Conservation (phyloP, 2,113 vertebrate genomes). For the Anolis carolinensis region DNA sequence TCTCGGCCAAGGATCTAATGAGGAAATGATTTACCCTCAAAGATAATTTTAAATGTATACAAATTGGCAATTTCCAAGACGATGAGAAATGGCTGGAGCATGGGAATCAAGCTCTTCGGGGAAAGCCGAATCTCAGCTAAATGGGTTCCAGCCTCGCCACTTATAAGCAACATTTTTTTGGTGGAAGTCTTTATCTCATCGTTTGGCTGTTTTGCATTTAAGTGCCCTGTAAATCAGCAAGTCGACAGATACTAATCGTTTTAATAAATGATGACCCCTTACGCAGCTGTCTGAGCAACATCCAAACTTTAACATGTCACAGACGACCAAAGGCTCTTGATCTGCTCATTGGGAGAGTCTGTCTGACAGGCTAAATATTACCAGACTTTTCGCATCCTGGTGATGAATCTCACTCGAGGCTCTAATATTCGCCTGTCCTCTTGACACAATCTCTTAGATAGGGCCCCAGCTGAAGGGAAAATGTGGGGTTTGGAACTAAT, state of each 20-base stretch:
- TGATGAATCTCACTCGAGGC: neutral
- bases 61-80: constrained; percentile 45
- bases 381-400: constrained; percentile 53
- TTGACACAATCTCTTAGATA: constrained; percentile 44
- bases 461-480: neutral
- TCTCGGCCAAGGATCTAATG: too few relatives aligned
- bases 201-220: neutral
- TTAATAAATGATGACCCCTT: constrained; percentile 50
- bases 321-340: constrained; percentile 44
- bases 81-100: constrained; percentile 28
- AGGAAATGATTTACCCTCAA: constrained; percentile 13
- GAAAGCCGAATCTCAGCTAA: neutral
- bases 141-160: constrained; percentile 35
- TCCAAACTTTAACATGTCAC: constrained; percentile 45
- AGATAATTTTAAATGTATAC: constrained; percentile 14
- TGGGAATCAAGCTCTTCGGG: constrained; percentile 2
- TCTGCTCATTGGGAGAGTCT: constrained; percentile 52
- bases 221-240: constrained; percentile 36
- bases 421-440: constrained; percentile 51
- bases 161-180: neutral
- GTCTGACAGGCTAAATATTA: constrained; percentile 70
- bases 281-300: constrained; percentile 35
- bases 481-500: constrained; percentile 34
- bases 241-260: constrained; percentile 55
- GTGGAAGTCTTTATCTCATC: neutral